These are phyloP conservation scores for Selene dorsalis DNA, from an alignment of 2,797 vertebrate species.

Conservation along the genomic window DNA sequence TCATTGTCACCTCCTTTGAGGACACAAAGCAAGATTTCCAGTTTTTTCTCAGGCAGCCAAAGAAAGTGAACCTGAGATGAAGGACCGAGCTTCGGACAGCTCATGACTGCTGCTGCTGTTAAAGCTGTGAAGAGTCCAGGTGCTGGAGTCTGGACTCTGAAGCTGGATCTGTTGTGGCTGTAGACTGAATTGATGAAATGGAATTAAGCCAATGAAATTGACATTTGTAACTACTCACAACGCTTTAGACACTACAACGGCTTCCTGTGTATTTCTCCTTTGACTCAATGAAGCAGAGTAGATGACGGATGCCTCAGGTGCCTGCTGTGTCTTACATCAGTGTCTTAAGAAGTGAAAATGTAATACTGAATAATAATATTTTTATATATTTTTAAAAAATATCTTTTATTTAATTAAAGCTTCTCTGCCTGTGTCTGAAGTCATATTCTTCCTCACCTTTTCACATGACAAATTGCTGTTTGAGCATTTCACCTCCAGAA, in stretches of 20 bases:
- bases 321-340: not conserved
- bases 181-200: not conserved
- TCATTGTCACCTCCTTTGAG: not conserved
- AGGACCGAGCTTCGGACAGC: not conserved
- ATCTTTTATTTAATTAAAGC: slow-evolving; percentile 11
- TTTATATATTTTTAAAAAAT: not conserved
- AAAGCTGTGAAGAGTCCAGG: not conserved
- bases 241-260: not conserved
- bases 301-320: not conserved
- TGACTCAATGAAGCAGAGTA: not conserved
- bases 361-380: slow-evolving; percentile 1
- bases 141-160: not conserved
- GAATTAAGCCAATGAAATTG: not conserved
- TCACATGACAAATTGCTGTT: not conserved
- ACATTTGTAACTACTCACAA: not conserved
- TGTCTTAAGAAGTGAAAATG: slow-evolving; percentile 12
- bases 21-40: slow-evolving; percentile 68
- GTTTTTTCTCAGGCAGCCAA: slow-evolving; percentile 57
- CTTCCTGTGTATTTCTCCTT: not conserved
- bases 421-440: not conserved
- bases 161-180: not conserved
- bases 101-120: not conserved
- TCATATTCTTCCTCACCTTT: not conserved
- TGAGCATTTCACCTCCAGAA: not conserved
- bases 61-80: slow-evolving; percentile 8